Evolutionary conservation across 2,888 invertebrate genomes (phyloP), one percentile per base, ranked within the genome.

Genomic region (Minunthozetes semirufus): DNA sequence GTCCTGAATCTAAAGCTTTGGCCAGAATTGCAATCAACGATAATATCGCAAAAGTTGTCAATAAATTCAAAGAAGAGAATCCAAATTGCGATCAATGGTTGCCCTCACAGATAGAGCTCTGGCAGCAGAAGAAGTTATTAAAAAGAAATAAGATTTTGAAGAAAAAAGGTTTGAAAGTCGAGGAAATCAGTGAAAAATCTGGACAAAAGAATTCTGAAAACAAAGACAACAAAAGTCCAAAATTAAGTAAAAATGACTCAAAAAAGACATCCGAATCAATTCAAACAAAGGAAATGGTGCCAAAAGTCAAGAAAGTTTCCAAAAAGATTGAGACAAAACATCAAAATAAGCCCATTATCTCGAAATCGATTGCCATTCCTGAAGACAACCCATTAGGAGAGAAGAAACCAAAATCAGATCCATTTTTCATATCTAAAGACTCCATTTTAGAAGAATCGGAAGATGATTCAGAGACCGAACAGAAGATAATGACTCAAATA

Each of bases 1-100:
- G 68, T 1, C 6, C 42, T 42, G 56, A 59, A 6, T 66, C 66
- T 1, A 50, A 70, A 29, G 25, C 48, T 33, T 25, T 76, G n/a
- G 76, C 76, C 22, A 46, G 25, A 53, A 63, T 76, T 27, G 75
- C 53, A 15, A 25, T 25, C 22, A 17, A 48, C n/a, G 38, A 25
- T 19, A 46, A n/a, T 11, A 42, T 76, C 15, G 63, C 27, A 22
- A 53, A 46, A 33, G 17, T 13, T 13, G 73, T 76, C 17, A 61
- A 75, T 13, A 66, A 73, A 46, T 76, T 76, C 42, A 61, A 53
- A 42, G 53, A 75, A 4, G 70, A 76, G 25, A 73, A 76, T 68
- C 76, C 76, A 25, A 48, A 63, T 17, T 76, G 38, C 61, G 76
- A 76, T 33, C 68, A 33, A 42, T 76, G 73, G 73, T 25, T 76